Evolutionary conservation across 2,888 invertebrate species (phyloP).

Genomic region (Oxytorus armatus): DNA sequence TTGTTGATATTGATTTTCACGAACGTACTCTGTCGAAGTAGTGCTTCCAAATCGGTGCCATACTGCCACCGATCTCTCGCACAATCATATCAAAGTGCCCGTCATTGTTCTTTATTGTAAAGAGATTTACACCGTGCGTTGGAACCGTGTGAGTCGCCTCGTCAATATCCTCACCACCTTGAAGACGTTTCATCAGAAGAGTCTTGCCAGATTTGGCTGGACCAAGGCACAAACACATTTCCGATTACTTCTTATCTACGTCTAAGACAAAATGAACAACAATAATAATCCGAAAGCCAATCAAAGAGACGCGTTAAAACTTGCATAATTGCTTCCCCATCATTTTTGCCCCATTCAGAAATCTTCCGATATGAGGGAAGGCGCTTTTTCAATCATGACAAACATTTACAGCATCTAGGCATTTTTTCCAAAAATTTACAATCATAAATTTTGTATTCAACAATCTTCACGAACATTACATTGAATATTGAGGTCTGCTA

Average conservation of each 20-base stretch:
- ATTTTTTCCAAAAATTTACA: too few relatives aligned
- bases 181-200: slow-evolving; percentile 90
- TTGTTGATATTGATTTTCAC: not conserved
- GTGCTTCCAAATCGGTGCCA: slow-evolving; percentile 93
- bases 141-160: slow-evolving; percentile 92
- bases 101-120: slow-evolving; percentile 86
- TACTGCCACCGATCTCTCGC: slow-evolving; percentile 92
- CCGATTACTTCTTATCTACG: slow-evolving; percentile 44
- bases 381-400: too few relatives aligned
- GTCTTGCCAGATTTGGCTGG: slow-evolving; percentile 94
- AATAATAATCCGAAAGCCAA: not conserved
- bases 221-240: slow-evolving; percentile 89
- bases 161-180: slow-evolving; percentile 90
- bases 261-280: not conserved
- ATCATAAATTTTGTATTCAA: too few relatives aligned
- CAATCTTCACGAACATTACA: too few relatives aligned
- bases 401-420: too few relatives aligned
- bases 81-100: slow-evolving; percentile 87
- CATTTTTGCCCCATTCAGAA: too few relatives aligned
- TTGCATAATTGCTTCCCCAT: not conserved
- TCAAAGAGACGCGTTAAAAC: too few relatives aligned
- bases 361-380: too few relatives aligned
- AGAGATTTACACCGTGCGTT: slow-evolving; percentile 92
- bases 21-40: slow-evolving; percentile 87
- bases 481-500: too few relatives aligned